phyloP scores from a whole-genome alignment of 2,113 vertebrate species.

The Crotalus horridus region DNA sequence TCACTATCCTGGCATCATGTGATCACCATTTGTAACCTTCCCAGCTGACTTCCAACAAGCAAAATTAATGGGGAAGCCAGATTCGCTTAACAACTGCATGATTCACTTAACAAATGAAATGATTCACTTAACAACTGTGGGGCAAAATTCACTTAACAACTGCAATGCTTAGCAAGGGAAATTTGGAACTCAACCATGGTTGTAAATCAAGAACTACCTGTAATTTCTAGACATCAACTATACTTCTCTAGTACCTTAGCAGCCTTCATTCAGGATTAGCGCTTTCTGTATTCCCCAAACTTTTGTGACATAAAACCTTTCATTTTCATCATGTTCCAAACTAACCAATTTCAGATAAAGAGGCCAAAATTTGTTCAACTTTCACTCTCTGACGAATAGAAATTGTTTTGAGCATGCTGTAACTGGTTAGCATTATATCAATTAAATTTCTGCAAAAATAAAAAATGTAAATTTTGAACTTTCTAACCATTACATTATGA shows the following conservation, averaged over 20 bases:
- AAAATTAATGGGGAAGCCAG: too few species aligned
- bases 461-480: not conserved
- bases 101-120: too few species aligned
- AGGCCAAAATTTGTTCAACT: not conserved
- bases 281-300: not conserved
- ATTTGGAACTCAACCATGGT: not conserved
- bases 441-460: not conserved
- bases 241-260: not conserved
- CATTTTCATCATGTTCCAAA: not conserved
- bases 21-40: too few species aligned
- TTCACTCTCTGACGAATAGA: too few species aligned
- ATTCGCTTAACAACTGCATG: too few species aligned
- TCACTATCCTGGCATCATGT: too few species aligned
- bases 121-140: too few species aligned
- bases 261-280: not conserved
- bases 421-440: not conserved
- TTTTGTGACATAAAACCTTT: not conserved
- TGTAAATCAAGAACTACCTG: not conserved
- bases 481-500: not conserved
- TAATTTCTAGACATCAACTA: not conserved
- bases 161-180: not conserved
- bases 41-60: too few species aligned
- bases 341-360: not conserved
- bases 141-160: not conserved
- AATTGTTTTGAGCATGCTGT: not conserved